Evolutionary conservation across 2,113 vertebrate species (phyloP), one percentile per base, ranked within the genome.

Genomic region (Isichthys henryi): DNA sequence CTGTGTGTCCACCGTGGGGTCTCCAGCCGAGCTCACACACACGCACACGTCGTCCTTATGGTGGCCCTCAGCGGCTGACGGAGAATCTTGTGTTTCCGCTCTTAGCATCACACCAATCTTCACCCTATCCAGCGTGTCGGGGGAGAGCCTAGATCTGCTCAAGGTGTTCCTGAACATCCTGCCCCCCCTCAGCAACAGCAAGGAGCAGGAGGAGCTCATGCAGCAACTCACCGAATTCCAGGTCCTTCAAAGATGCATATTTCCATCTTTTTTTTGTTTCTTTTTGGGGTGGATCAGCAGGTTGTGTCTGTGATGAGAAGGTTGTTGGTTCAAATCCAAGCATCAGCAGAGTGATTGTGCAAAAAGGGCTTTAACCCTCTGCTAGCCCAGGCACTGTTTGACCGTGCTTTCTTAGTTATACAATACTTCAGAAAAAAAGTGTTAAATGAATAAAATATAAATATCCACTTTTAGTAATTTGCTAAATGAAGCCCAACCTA

Each of bases 91-190:
- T 43, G 62, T 43, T 80, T 39, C 23, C 52, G 21, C 53, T 89
- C 53, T 19, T 91, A 99, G 98, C 91, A 96, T 99, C 93, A 99
- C 98, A 0, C 98, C 98, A 0, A 98, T 99, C 94, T 99, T 99
- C 95, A 98, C 97, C 45, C 89, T 99, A 92, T 99, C 98, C 94
- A 99, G 97, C 2, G 98, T 99, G 92, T 97, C 97, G 84, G 98
- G 98, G 87, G 97, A 99, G 91, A 99, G 97, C 91, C 93, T 99
- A 87, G 98, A 99, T 90, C 92, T 99, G 88, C 96, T 99, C 88
- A 99, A 99, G 95, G 97, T 99, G 90, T 99, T 99, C 93, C 96
- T 99, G 92, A 99, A 99, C 90, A 98, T 99, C 92, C 96, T 99
- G 53, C 98, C 98, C n/a, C 98, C 98, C 2, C 96, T 99, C 77